Evolutionary conservation across 2,797 vertebrate genomes (phyloP).

Genomic region (Sciaenops ocellatus): DNA sequence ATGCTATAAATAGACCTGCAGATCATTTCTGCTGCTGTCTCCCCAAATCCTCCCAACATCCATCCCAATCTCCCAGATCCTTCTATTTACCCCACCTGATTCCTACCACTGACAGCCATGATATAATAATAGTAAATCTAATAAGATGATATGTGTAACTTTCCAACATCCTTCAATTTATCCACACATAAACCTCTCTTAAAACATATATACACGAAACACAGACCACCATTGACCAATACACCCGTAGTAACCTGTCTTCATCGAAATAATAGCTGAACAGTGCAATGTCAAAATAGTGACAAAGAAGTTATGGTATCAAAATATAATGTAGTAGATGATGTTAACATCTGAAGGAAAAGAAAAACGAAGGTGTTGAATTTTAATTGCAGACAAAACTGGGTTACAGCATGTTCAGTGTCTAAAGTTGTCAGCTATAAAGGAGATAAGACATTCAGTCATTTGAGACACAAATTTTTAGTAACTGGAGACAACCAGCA

Average conservation of each 20-base stretch:
- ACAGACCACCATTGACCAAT: too few species aligned
- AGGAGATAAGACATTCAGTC: not conserved
- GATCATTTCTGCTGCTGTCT: not conserved
- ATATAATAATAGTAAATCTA: too few species aligned
- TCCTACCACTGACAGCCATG: too few species aligned
- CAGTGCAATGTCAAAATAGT: not conserved
- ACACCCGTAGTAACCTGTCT: not conserved
- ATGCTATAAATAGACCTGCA: conserved; percentile 3
- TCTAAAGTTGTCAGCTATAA: not conserved
- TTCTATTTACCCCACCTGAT: too few species aligned
- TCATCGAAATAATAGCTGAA: not conserved
- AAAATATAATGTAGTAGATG: not conserved
- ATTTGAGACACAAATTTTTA: not conserved
- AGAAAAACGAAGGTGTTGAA: not conserved
- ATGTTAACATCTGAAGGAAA: not conserved
- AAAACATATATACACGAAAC: too few species aligned
- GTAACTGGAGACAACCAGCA: not conserved
- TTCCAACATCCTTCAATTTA: too few species aligned
- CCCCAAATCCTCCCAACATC: not conserved
- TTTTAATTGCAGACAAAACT: not conserved
- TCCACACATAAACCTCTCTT: too few species aligned
- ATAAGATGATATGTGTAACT: too few species aligned
- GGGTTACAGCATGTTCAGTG: not conserved
- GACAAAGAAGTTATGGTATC: not conserved
- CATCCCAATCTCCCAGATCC: too few species aligned